phyloP scores from a whole-genome alignment of 2,113 vertebrate species.

The Erythrocebus patas region DNA sequence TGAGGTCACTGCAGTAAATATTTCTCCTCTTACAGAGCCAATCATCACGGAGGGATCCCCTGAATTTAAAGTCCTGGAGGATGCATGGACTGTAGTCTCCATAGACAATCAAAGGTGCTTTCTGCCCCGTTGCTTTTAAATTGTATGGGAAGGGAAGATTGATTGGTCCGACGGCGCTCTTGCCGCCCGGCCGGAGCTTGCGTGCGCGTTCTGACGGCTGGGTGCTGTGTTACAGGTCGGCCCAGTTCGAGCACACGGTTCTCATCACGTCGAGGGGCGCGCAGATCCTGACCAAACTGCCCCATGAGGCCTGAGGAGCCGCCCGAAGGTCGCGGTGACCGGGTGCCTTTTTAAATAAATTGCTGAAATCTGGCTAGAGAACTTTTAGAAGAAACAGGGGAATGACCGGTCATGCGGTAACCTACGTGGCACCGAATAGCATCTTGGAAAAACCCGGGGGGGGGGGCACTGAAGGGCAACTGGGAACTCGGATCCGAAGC shows the following conservation, averaged over 20 bases:
- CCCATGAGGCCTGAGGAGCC: conserved; percentile 82
- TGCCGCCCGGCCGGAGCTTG: rapidly evolving
- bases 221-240: conserved; percentile 87
- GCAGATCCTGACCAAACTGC: conserved; percentile 91
- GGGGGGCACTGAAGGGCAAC: neutral
- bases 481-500: neutral
- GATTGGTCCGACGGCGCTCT: rapidly evolving
- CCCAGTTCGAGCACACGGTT: conserved; percentile 96
- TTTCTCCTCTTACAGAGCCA: conserved; percentile 87
- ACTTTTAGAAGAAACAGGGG: neutral
- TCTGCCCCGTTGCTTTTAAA: neutral
- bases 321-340: neutral
- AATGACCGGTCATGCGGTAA: neutral
- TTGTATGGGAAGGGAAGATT: neutral
- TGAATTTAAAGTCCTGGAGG: conserved; percentile 90
- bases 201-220: conserved; percentile 57
- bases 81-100: conserved; percentile 95
- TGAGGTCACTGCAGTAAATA: conserved; percentile 64
- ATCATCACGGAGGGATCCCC: conserved; percentile 94
- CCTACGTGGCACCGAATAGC: neutral
- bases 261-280: conserved; percentile 90
- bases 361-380: neutral
- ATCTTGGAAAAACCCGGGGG: neutral
- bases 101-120: conserved; percentile 91
- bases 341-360: neutral